A percentile compares a stretch with the other conserved stretches of the same genome.
Evolutionary conservation across 2,888 invertebrate species (phyloP).

Genomic region (Drosophila rellima): DNA sequence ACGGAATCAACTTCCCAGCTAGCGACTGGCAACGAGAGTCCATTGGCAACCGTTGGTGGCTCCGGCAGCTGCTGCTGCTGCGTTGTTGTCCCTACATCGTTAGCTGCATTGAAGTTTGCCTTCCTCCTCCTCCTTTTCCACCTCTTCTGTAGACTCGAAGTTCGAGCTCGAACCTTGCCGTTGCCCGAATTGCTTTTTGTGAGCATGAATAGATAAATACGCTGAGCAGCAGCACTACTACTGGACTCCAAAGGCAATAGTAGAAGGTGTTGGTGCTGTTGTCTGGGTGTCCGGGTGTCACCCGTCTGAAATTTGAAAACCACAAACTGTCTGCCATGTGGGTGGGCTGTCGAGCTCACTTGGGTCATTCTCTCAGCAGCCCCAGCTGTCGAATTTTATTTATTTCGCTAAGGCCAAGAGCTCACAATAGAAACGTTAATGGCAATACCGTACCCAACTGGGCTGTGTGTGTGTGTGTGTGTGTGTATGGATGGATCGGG

Average conservation of each 20-base stretch:
- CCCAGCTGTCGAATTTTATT: conserved; percentile 78
- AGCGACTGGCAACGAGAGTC: conserved; percentile 51
- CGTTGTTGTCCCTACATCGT: conserved; percentile 71
- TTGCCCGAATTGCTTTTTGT: conserved; percentile 65
- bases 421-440: conserved; percentile 81
- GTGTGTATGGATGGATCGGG: conserved; percentile 45
- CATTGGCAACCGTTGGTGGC: conserved; percentile 56
- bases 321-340: conserved; percentile 69
- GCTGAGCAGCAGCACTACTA: conserved; percentile 47
- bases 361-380: conserved; percentile 49
- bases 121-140: background rate
- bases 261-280: conserved; percentile 11
- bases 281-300: conserved; percentile 14
- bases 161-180: conserved; percentile 1
- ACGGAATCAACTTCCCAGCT: conserved; percentile 75
- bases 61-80: conserved; percentile 22
- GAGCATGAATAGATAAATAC: conserved; percentile 81
- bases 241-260: conserved; percentile 22
- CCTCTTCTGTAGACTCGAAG: background rate
- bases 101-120: conserved; percentile 77
- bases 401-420: conserved; percentile 80
- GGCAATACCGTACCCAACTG: conserved; percentile 56
- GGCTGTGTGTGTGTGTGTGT: conserved; percentile 7
- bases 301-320: conserved; percentile 63
- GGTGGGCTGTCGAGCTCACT: conserved; percentile 40